Conservation (phyloP, 2,888 invertebrate genomes). For the Protonemura montana region DNA sequence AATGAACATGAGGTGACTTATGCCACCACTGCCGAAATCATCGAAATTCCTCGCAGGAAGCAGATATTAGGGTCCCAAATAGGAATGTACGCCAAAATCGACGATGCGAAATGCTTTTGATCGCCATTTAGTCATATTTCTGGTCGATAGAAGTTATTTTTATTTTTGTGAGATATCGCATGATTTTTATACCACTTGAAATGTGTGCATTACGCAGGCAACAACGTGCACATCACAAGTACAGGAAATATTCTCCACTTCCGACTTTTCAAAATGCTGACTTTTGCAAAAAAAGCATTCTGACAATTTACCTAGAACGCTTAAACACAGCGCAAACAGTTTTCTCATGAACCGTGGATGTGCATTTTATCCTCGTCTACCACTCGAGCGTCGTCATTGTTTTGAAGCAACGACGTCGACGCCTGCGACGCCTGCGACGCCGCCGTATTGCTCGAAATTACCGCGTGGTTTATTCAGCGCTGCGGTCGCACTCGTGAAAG, state of each 20-base stretch:
- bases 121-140: too few relatives aligned
- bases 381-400: conserved; percentile 28
- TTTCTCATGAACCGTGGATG: neutral
- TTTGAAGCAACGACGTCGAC: conserved; percentile 2
- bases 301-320: neutral
- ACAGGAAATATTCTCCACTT: too few relatives aligned
- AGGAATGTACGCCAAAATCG: neutral
- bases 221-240: too few relatives aligned
- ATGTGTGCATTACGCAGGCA: too few relatives aligned
- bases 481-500: conserved; percentile 30
- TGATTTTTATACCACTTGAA: too few relatives aligned
- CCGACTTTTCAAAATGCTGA: too few relatives aligned
- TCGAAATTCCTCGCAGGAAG: conserved; percentile 8
- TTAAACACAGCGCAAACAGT: neutral
- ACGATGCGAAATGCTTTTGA: too few relatives aligned
- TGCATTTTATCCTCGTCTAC: neutral
- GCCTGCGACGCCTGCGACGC: neutral
- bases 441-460: conserved; percentile 31
- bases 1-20: conserved; percentile 28
- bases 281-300: neutral
- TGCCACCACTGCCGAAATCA: too few relatives aligned
- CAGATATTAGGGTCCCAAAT: neutral
- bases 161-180: too few relatives aligned
- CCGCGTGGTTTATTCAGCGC: conserved; percentile 35
- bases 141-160: too few relatives aligned